Evolutionary conservation across 2,888 invertebrate genomes (phyloP).

Genomic region (Hipparchia semele): DNA sequence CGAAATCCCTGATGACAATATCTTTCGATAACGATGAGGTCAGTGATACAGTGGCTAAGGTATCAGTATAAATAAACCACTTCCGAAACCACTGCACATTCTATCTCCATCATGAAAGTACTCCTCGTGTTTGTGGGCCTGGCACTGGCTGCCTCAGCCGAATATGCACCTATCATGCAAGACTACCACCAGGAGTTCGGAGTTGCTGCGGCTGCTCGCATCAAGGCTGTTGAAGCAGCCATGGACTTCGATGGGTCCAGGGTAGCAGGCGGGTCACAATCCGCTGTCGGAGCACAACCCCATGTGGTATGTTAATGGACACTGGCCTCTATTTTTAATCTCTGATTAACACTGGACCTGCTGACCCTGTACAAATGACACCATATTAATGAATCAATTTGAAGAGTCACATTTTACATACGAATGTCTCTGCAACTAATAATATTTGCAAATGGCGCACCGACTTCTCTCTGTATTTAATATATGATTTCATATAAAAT

Average conservation of each 20-base stretch:
- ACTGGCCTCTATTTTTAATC: too few relatives aligned
- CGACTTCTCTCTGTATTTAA: too few relatives aligned
- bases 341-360: too few relatives aligned
- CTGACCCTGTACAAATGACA: too few relatives aligned
- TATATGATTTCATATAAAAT: too few relatives aligned
- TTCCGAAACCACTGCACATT: neutral
- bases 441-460: too few relatives aligned
- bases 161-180: slow-evolving; percentile 2
- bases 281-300: slow-evolving; percentile 3
- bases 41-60: neutral
- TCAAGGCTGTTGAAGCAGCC: slow-evolving; percentile 8
- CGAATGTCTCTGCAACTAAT: too few relatives aligned
- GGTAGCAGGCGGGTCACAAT: neutral
- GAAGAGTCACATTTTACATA: too few relatives aligned
- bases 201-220: slow-evolving; percentile 5
- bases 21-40: neutral
- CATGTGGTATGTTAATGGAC: neutral
- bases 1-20: neutral
- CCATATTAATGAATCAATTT: too few relatives aligned
- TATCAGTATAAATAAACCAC: neutral
- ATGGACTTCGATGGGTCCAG: slow-evolving; percentile 24
- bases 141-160: slow-evolving; percentile 6
- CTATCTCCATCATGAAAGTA: slow-evolving; percentile 11
- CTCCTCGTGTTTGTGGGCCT: neutral
- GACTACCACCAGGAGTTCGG: slow-evolving; percentile 20